Percentiles rank a stretch among this genome's conserved stretches.
phyloP scores from a whole-genome alignment of 2,113 vertebrate species.

The Bufo bufo region DNA sequence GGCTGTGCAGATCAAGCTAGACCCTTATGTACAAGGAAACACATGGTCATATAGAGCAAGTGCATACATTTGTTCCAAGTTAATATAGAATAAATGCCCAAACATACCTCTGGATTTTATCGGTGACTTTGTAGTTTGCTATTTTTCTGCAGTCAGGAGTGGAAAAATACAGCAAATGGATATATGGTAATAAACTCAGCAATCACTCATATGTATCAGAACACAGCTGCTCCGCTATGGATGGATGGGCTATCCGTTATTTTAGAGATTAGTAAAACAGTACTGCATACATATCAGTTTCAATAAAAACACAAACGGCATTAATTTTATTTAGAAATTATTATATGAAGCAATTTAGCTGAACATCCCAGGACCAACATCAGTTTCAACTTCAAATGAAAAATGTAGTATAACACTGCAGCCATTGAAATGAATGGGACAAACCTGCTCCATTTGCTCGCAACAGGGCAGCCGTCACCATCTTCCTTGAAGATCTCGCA shows the following conservation, averaged over 20 bases:
- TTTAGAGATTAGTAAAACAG: neutral
- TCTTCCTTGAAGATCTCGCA: too few species aligned
- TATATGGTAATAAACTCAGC: slow-evolving; percentile 10
- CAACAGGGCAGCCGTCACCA: too few species aligned
- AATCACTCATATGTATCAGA: slow-evolving; percentile 10
- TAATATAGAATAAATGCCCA: neutral
- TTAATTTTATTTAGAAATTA: neutral
- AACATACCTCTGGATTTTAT: neutral
- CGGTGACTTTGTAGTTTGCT: neutral
- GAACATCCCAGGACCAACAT: too few species aligned
- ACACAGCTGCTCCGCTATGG: neutral
- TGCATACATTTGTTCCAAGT: neutral
- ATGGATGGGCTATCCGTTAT: slow-evolving; percentile 12
- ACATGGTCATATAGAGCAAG: neutral
- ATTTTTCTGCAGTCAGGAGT: neutral
- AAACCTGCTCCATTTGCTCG: too few species aligned
- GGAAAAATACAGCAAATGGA: neutral
- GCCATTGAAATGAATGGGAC: too few species aligned
- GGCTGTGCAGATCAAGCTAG: neutral
- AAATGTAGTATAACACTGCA: too few species aligned
- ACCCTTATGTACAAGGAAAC: neutral
- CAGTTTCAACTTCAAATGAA: too few species aligned
- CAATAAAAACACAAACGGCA: neutral
- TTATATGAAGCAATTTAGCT: neutral
- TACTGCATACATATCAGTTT: neutral